Evolutionary conservation across 92 coral and sea anemone species (phyloP).

Genomic region (Epizoanthus fatuus): DNA sequence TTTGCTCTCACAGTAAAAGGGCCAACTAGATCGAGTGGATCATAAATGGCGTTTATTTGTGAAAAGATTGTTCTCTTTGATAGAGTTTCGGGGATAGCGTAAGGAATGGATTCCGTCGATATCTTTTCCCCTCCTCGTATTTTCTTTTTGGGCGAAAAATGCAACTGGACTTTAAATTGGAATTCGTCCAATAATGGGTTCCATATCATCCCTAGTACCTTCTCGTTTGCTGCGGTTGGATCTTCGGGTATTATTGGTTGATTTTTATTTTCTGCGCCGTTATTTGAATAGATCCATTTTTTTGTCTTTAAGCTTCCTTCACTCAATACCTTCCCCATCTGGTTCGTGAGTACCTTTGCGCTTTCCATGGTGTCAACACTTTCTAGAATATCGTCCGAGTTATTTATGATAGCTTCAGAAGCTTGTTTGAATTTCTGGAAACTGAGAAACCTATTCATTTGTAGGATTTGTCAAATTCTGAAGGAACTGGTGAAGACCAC

Average conservation of each 20-base stretch:
- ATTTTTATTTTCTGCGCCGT: background rate
- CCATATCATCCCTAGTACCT: conserved; percentile 40
- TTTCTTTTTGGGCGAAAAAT: conserved; percentile 26
- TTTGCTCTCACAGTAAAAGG: conserved; percentile 24
- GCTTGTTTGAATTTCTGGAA: too few relatives aligned
- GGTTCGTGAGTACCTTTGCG: conserved; percentile 10
- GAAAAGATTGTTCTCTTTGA: background rate
- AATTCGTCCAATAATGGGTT: conserved; percentile 26
- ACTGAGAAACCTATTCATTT: too few relatives aligned
- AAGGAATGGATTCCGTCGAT: background rate
- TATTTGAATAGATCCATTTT: conserved; percentile 26
- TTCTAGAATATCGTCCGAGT: background rate
- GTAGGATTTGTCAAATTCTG: too few relatives aligned
- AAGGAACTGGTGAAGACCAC: too few relatives aligned
- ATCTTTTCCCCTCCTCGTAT: conserved; percentile 25
- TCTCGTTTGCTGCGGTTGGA: conserved; percentile 9
- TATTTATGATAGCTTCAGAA: background rate
- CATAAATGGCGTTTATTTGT: conserved; percentile 9
- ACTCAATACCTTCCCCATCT: background rate
- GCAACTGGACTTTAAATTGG: conserved; percentile 30
- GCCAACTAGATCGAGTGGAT: background rate
- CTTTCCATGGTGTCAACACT: background rate
- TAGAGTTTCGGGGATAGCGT: background rate
- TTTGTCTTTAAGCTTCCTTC: conserved; percentile 44
- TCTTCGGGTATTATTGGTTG: background rate